Conservation (phyloP, 23 tunicate species). For the Ascidia mentula region DNA sequence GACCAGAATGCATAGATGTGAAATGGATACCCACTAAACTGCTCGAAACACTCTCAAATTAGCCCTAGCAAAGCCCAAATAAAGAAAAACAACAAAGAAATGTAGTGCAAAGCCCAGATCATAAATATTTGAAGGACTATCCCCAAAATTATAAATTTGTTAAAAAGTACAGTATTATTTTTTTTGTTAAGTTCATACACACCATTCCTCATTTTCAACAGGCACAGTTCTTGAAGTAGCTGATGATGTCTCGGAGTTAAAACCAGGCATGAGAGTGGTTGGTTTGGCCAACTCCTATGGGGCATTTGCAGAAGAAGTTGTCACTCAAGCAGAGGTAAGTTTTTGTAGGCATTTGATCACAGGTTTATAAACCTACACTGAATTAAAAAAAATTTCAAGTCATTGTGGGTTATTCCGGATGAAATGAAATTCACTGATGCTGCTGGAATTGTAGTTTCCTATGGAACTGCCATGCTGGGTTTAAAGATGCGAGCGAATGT, state of each 20-base stretch:
- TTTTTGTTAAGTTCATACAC: neutral
- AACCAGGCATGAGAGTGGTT: conserved; percentile 75
- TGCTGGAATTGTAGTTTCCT: conserved; percentile 74
- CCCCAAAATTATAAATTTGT: too few relatives aligned
- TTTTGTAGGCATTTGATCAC: neutral
- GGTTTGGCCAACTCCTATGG: conserved; percentile 39
- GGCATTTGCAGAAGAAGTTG: conserved; percentile 84
- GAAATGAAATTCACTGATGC: conserved; percentile 71
- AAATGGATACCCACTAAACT: too few relatives aligned
- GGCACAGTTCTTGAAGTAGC: conserved; percentile 85
- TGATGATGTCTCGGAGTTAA: conserved; percentile 61
- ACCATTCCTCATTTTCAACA: neutral
- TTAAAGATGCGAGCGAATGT: conserved; percentile 46
- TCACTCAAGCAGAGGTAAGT: conserved; percentile 30
- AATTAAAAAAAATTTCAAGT: neutral
- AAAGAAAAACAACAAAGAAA: too few relatives aligned
- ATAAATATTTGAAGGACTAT: too few relatives aligned
- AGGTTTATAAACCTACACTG: too few relatives aligned
- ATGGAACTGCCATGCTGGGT: conserved; percentile 86
- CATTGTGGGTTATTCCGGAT: conserved; percentile 75
- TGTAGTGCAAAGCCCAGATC: too few relatives aligned
- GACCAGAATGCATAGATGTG: too few relatives aligned
- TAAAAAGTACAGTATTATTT: too few relatives aligned
- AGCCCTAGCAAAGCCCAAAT: too few relatives aligned
- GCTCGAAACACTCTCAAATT: too few relatives aligned